These are phyloP conservation scores for Acanthisitta chloris DNA, from an alignment of 2,113 vertebrate genomes.

Conservation along the genomic window DNA sequence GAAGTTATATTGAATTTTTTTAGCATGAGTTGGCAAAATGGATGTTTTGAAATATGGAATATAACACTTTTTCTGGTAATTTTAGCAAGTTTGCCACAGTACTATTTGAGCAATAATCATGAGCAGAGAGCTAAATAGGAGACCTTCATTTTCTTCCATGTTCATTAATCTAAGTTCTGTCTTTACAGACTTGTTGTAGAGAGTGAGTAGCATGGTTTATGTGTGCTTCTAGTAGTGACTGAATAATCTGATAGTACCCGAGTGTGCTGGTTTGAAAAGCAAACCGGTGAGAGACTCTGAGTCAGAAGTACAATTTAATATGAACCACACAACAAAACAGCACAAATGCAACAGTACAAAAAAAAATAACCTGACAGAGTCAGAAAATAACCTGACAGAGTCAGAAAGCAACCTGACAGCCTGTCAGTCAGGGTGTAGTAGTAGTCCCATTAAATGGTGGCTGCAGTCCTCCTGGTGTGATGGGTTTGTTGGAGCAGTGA, in stretches of 20 bases:
- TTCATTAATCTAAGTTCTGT: not conserved
- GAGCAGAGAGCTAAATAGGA: not conserved
- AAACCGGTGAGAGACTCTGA: too few species aligned
- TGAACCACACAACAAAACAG: too few species aligned
- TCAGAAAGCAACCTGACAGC: too few species aligned
- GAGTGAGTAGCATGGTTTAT: not conserved
- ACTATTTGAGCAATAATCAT: not conserved
- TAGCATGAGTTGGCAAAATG: not conserved
- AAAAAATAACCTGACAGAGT: too few species aligned
- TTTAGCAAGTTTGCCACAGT: not conserved
- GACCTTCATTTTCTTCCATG: not conserved
- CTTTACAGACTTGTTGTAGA: not conserved
- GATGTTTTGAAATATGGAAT: not conserved
- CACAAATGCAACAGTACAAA: too few species aligned
- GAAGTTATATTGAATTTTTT: not conserved
- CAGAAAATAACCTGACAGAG: too few species aligned
- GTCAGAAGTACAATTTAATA: too few species aligned
- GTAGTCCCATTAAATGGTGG: too few species aligned
- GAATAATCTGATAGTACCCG: not conserved
- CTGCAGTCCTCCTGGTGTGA: too few species aligned
- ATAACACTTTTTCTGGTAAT: not conserved
- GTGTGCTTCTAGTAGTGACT: not conserved
- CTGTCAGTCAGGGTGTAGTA: too few species aligned
- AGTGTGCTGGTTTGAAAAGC: too few species aligned
- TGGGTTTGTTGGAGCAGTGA: too few species aligned